Evolutionary conservation across 2,888 invertebrate genomes (phyloP), one percentile per base, ranked within the genome.

Genomic region (Cryptocephalus moraei): DNA sequence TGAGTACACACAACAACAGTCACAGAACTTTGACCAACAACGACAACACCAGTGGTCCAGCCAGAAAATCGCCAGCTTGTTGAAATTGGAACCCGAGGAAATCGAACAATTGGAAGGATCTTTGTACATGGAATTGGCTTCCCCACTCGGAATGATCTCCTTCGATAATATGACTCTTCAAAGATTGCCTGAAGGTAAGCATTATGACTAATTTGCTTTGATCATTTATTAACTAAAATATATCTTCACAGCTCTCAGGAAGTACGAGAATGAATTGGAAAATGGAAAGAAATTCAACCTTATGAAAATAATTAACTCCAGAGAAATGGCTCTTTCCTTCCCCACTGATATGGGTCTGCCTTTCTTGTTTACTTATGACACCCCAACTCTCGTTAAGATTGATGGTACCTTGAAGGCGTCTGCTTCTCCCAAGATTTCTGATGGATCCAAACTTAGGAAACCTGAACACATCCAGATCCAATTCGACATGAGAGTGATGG

Each of bases 321-420:
- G 74, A 43, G 78, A 81, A 54, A 70, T 80, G 9, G 75, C 76
- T 10, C 67, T 85, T 13, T 79, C 79, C 67, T 81, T 84, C 74
- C 85, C 86, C 2, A 76, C 82, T 10, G 80, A 78, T 48, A 76
- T 76, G 56, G 86, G 86, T 64, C 71, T 85, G 56, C 85, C 86
- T 10, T 83, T 83, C 65, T 68, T 80, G 49, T 84, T 73, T 67
- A 77, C 77, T 45, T 75, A 79, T 58, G 78, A 78, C 45, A 73
- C 72, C 45, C 84, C 84, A 8, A 71, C 75, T n/a, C 64, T 81
- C 12, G 53, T 81, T 13, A 76, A 75, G 53, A 54, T 78, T 9
- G 70, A 75, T 53, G 75, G 76, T 49, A 71, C 76, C 46, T 60
- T 74, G 1, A 72, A 73, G 46, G 75, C 70, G 40, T 63, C 68